phyloP scores from a whole-genome alignment of 2,888 invertebrate genomes.

The Thymelicus sylvestris region DNA sequence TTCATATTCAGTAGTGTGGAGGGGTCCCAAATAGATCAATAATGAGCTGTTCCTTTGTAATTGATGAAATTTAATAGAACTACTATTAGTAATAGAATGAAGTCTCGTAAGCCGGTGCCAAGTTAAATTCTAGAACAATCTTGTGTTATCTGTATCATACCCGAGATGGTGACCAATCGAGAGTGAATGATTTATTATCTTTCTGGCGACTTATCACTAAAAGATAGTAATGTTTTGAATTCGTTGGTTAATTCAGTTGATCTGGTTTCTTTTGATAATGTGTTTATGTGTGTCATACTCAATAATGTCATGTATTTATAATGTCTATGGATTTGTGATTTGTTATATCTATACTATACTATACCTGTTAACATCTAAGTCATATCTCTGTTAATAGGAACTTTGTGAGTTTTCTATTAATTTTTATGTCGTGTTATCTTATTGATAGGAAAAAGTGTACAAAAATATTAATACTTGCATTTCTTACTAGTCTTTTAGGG shows the following conservation, averaged over 20 bases:
- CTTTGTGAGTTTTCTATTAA: conserved; percentile 66
- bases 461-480: conserved; percentile 79
- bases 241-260: conserved; percentile 23
- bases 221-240: conserved; percentile 3
- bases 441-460: conserved; percentile 82
- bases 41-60: neutral
- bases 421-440: conserved; percentile 81
- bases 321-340: conserved; percentile 38
- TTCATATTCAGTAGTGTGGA: too few relatives aligned
- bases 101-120: conserved; percentile 1
- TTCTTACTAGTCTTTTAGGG: conserved; percentile 82
- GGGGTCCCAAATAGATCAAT: too few relatives aligned
- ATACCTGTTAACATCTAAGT: conserved; percentile 74
- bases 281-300: conserved; percentile 36
- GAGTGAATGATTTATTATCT: neutral
- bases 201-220: neutral
- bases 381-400: conserved; percentile 77
- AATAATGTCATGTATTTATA: conserved; percentile 35
- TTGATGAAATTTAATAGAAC: neutral
- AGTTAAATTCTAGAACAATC: conserved; percentile 9
- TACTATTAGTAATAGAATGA: neutral
- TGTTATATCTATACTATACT: conserved; percentile 35
- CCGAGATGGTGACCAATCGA: conserved; percentile 4
- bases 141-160: neutral
- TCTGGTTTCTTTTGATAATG: conserved; percentile 40